Conservation (phyloP, 2,888 invertebrate genomes). For the Gisinianus flammeolus region DNA sequence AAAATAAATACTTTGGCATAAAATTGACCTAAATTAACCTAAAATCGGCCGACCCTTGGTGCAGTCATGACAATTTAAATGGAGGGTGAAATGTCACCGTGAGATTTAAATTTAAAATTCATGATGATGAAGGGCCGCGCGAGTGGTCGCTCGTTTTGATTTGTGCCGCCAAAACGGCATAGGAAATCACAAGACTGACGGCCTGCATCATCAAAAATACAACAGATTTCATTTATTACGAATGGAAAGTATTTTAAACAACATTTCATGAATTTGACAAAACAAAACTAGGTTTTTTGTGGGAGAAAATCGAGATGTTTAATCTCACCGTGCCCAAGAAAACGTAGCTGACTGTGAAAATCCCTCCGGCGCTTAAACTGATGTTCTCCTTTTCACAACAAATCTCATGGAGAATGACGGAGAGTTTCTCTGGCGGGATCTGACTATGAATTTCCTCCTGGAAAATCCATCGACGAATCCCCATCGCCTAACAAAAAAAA, state of each 20-base stretch:
- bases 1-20: no score
- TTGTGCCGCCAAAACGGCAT: constrained; percentile 16
- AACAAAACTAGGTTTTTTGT: background rate
- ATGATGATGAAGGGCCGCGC: no score
- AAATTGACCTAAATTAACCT: no score
- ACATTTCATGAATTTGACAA: no score
- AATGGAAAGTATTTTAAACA: background rate
- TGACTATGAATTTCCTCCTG: background rate
- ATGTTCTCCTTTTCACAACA: constrained; percentile 10
- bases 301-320: background rate
- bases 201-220: background rate
- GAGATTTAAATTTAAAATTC: no score
- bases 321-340: constrained; percentile 15
- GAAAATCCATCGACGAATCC: constrained; percentile 14
- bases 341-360: background rate
- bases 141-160: background rate
- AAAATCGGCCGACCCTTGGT: no score
- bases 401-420: background rate
- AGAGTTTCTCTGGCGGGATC: background rate
- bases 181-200: background rate
- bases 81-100: no score
- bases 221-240: background rate
- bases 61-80: no score
- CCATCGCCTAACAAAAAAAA: background rate
- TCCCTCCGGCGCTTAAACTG: background rate